Evolutionary conservation across 2,113 vertebrate genomes (phyloP).

Genomic region (Chionis minor): DNA sequence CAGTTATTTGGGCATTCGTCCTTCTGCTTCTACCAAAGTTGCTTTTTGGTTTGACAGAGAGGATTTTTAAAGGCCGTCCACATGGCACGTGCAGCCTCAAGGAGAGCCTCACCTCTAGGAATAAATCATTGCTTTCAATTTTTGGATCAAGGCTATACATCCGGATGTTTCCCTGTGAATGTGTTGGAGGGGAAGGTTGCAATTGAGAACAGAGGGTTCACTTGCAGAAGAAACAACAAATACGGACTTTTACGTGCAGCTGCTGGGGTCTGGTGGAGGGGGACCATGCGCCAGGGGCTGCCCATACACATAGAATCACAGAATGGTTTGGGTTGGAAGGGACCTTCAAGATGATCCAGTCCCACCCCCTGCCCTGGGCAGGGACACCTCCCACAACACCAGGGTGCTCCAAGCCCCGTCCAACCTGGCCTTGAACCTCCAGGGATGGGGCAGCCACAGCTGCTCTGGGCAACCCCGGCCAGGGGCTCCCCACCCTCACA

Average conservation of each 20-base stretch:
- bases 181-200: neutral
- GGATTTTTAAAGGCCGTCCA: neutral
- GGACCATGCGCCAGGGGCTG: neutral
- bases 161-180: neutral
- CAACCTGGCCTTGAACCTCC: too few species aligned
- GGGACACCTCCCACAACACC: too few species aligned
- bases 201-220: neutral
- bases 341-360: neutral
- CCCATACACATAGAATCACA: fast-evolving
- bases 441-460: too few species aligned
- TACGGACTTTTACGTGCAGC: fast-evolving
- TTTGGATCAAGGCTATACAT: neutral
- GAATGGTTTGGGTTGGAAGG: neutral
- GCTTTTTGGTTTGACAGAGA: neutral
- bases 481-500: neutral
- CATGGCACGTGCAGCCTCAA: fast-evolving
- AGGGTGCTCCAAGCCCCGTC: too few species aligned
- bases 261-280: neutral
- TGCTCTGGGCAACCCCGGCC: neutral
- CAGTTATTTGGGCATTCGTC: neutral
- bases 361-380: neutral
- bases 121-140: neutral
- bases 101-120: neutral
- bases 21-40: neutral
- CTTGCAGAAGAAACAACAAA: neutral